phyloP scores from a whole-genome alignment of 1,140 invertebrate genomes.

The Macrocentrus cingulum region DNA sequence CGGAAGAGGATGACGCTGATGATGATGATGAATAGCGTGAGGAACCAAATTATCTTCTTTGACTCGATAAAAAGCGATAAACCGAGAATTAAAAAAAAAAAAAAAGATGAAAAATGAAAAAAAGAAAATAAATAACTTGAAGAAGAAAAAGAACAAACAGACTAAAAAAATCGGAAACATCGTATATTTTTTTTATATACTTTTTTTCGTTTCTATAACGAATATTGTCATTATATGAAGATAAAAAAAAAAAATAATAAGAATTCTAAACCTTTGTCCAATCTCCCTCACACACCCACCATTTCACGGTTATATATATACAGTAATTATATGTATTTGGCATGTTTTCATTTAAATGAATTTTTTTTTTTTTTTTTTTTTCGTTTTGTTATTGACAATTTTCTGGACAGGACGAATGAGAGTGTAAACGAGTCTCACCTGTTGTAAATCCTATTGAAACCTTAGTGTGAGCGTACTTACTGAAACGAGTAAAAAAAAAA shows the following conservation, averaged over 20 bases:
- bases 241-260: too few relatives aligned
- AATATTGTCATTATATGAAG: too few relatives aligned
- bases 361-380: too few relatives aligned
- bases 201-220: background rate
- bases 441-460: conserved; percentile 61
- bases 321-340: too few relatives aligned
- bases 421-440: conserved; percentile 48
- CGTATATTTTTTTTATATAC: background rate
- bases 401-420: background rate
- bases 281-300: conserved; percentile 3
- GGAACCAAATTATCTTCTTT: conserved; percentile 33
- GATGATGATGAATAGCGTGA: conserved; percentile 56
- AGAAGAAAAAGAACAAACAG: background rate
- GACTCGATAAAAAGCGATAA: conserved; percentile 28
- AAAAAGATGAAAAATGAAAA: conserved; percentile 48
- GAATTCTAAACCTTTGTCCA: background rate
- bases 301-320: too few relatives aligned
- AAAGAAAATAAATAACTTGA: conserved; percentile 35
- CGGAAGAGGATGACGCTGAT: conserved; percentile 60
- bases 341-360: too few relatives aligned
- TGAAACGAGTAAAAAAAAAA: conserved; percentile 26
- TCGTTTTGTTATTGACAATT: background rate
- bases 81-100: conserved; percentile 21
- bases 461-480: conserved; percentile 60
- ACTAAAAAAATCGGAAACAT: background rate